A percentile compares a stretch with the other conserved stretches of the same genome.
phyloP scores from a whole-genome alignment of 2,113 vertebrate species.

The Poecile atricapillus region DNA sequence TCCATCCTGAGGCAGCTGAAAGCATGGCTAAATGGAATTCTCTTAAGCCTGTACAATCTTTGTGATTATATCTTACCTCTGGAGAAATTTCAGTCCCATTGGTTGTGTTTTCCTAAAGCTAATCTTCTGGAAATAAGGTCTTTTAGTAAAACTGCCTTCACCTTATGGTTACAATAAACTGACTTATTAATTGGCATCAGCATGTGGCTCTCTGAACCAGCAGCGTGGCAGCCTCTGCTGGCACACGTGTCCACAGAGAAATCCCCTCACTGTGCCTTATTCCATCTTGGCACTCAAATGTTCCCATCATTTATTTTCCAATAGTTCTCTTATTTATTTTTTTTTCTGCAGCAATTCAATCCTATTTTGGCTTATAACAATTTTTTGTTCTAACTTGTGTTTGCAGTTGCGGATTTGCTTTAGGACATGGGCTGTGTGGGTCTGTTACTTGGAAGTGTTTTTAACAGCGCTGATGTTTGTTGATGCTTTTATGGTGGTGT shows the following conservation, averaged over 20 bases:
- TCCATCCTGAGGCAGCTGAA: not conserved
- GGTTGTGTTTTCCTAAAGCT: not conserved
- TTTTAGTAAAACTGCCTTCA: not conserved
- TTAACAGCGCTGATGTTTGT: not conserved
- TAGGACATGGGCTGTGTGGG: not conserved
- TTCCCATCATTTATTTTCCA: not conserved
- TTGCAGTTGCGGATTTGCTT: not conserved
- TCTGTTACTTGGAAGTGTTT: not conserved
- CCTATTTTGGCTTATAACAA: not conserved
- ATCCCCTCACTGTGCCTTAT: not conserved
- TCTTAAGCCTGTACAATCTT: not conserved
- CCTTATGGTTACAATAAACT: constrained; percentile 15
- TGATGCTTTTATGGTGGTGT: not conserved
- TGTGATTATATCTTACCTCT: not conserved
- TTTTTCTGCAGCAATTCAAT: not conserved
- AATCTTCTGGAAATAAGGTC: constrained; percentile 18
- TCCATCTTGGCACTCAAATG: not conserved
- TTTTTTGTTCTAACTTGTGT: not conserved
- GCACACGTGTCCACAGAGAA: not conserved
- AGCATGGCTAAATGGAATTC: not conserved
- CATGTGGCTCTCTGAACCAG: not conserved
- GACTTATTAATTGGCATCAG: constrained; percentile 18
- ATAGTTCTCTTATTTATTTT: not conserved
- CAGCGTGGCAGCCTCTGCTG: constrained; percentile 20
- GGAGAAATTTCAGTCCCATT: not conserved